phyloP scores from a whole-genome alignment of 2,113 vertebrate genomes.

The Anguilla rostrata region DNA sequence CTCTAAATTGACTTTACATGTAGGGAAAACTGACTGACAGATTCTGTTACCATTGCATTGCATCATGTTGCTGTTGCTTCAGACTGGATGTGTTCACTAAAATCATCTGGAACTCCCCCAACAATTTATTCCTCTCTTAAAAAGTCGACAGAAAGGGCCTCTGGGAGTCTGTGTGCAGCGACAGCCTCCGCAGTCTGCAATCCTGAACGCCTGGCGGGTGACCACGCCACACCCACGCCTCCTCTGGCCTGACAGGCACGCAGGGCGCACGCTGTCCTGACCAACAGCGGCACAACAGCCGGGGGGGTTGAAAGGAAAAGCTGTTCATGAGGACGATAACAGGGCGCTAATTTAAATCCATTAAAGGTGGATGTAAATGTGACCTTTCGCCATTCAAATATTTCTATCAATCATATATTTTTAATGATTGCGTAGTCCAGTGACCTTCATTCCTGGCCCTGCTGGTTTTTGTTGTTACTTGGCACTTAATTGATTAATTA shows the following conservation, averaged over 20 bases:
- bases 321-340: neutral
- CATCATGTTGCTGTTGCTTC: neutral
- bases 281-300: too few relatives aligned
- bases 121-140: neutral
- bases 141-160: neutral
- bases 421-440: too few relatives aligned
- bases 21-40: neutral
- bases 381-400: neutral
- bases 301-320: neutral
- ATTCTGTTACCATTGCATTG: neutral
- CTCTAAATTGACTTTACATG: neutral
- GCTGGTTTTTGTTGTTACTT: too few relatives aligned
- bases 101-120: neutral
- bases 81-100: neutral
- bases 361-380: neutral
- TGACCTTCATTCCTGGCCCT: too few relatives aligned
- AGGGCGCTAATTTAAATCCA: neutral
- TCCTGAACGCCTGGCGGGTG: too few relatives aligned
- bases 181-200: too few relatives aligned
- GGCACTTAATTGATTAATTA: too few relatives aligned
- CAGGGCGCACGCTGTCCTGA: too few relatives aligned
- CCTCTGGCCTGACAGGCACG: too few relatives aligned
- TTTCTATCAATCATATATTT: neutral
- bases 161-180: neutral
- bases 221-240: too few relatives aligned